Percentiles rank a stretch among this genome's conserved stretches.
phyloP scores from a whole-genome alignment of 1,140 invertebrate genomes.

The Brachionus plicatilis region DNA sequence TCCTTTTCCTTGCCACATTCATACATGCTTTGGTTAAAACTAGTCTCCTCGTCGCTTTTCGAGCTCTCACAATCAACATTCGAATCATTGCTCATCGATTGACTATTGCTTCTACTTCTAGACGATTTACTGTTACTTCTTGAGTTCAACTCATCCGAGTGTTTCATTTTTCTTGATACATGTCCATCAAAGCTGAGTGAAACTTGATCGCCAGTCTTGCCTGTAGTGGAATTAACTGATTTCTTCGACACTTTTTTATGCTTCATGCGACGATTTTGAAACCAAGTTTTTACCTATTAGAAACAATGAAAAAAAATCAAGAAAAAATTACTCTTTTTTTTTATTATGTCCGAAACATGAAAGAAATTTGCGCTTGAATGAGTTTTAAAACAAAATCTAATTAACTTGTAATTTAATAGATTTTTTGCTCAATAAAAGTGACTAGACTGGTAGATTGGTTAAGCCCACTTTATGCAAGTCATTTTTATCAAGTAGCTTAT shows the following conservation, averaged over 20 bases:
- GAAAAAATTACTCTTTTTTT: neutral
- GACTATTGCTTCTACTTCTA: neutral
- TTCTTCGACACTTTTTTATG: conserved; percentile 41
- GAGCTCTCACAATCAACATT: conserved; percentile 17
- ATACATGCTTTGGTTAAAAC: neutral
- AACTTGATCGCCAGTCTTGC: conserved; percentile 27
- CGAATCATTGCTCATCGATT: neutral
- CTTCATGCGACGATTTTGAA: conserved; percentile 81
- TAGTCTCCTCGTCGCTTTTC: neutral
- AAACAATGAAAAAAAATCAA: neutral
- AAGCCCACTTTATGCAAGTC: neutral
- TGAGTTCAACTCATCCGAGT: neutral
- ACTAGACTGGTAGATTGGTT: conserved; percentile 26
- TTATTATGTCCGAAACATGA: neutral
- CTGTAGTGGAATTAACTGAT: conserved; percentile 39
- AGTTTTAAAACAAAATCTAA: conserved; percentile 8
- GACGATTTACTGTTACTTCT: neutral
- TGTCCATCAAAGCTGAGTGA: neutral
- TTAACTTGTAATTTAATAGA: conserved; percentile 18
- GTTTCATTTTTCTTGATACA: conserved; percentile 32
- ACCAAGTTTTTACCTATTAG: conserved; percentile 85
- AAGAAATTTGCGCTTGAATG: conserved; percentile 18
- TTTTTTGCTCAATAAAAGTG: conserved; percentile 21
- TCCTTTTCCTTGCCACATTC: conserved; percentile 1
- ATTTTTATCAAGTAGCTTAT: no score